Conservation (phyloP, 2,797 vertebrate species). For the Rousettus madagascariensis region DNA sequence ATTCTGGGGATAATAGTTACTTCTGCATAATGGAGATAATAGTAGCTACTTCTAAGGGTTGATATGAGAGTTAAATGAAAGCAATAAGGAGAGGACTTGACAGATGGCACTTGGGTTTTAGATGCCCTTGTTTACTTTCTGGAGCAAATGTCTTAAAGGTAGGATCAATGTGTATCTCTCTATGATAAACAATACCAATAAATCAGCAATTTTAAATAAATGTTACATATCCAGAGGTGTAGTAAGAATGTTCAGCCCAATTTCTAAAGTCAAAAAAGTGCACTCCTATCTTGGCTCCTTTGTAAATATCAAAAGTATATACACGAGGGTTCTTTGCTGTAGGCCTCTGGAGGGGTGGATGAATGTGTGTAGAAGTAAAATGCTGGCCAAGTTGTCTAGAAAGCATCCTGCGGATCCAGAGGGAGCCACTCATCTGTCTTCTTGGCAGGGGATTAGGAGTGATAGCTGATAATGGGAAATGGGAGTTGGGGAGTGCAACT, state of each 20-base stretch:
- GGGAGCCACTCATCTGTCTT: conserved; percentile 58
- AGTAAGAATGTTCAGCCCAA: not conserved
- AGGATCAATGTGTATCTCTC: not conserved
- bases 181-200: conserved; percentile 18
- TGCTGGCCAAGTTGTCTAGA: conserved; percentile 49
- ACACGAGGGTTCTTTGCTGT: not conserved
- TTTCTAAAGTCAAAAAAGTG: conserved; percentile 35
- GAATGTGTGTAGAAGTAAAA: conserved; percentile 47
- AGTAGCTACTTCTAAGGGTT: not conserved
- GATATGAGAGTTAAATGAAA: not conserved
- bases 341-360: conserved; percentile 19
- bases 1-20: not conserved
- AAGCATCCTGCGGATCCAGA: conserved; percentile 51
- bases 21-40: not conserved
- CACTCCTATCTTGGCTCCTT: not conserved
- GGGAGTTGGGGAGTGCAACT: conserved; percentile 59
- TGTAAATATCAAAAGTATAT: conserved; percentile 7
- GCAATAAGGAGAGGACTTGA: not conserved
- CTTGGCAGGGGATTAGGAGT: conserved; percentile 50
- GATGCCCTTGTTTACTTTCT: not conserved
- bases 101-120: not conserved
- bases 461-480: conserved; percentile 65
- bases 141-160: conserved; percentile 25
- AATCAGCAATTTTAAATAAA: not conserved
- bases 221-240: not conserved